These are phyloP conservation scores for Danio jaintianensis DNA, from an alignment of 2,797 vertebrate genomes.

Conservation along the genomic window DNA sequence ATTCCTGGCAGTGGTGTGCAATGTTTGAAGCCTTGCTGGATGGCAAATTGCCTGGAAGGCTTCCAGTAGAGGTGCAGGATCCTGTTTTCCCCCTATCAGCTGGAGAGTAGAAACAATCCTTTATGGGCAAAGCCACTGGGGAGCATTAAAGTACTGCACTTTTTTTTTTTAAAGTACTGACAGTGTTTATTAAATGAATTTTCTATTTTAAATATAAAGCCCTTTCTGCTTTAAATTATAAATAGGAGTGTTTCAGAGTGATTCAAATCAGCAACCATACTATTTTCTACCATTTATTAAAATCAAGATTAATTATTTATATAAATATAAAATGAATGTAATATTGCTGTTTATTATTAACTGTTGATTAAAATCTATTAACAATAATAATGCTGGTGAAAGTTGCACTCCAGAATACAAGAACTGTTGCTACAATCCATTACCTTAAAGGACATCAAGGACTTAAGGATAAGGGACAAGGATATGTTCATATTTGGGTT, in stretches of 20 bases:
- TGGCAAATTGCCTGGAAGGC: background rate
- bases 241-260: background rate
- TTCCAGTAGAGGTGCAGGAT: conserved; percentile 14
- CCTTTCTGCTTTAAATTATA: background rate
- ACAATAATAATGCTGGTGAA: too few species aligned
- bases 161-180: background rate
- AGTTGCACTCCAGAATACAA: background rate
- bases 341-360: background rate
- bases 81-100: conserved; percentile 3
- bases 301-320: too few species aligned
- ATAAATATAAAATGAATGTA: background rate
- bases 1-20: conserved; percentile 29
- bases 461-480: background rate
- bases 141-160: background rate
- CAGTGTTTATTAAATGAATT: conserved; percentile 9
- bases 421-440: background rate
- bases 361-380: too few species aligned
- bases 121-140: background rate
- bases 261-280: background rate
- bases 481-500: conserved; percentile 33
- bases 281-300: background rate
- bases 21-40: conserved; percentile 21
- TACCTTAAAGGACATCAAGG: background rate
- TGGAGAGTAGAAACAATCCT: conserved; percentile 12
- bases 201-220: background rate